Evolutionary conservation across 2,797 vertebrate genomes (phyloP).

Genomic region (Hyperoplus lanceolatus): DNA sequence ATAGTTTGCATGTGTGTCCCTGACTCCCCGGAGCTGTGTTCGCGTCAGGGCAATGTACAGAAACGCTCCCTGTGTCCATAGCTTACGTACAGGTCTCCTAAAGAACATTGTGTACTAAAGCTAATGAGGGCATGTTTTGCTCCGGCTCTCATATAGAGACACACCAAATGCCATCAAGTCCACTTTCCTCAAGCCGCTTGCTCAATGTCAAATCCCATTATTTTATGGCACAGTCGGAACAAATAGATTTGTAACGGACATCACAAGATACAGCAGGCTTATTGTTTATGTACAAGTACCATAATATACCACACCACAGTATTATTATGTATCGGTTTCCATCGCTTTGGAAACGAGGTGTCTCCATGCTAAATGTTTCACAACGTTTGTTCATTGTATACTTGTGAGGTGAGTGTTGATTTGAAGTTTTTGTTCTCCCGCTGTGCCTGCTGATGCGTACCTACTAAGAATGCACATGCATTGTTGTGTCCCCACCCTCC

Average conservation of each 20-base stretch:
- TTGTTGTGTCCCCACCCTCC: constrained; percentile 46
- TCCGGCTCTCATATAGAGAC: constrained; percentile 4
- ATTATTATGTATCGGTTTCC: neutral
- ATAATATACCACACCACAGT: neutral
- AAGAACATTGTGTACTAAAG: constrained; percentile 70
- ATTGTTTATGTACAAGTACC: constrained; percentile 7
- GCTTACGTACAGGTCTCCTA: neutral
- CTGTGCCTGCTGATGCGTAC: constrained; percentile 39
- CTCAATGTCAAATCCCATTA: neutral
- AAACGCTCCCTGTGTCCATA: neutral
- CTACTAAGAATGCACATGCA: constrained; percentile 27
- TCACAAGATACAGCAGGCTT: neutral
- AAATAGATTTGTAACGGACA: constrained; percentile 1
- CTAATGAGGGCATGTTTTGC: constrained; percentile 24
- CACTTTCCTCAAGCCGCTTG: neutral
- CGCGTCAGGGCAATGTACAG: constrained; percentile 7
- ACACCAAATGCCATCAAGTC: constrained; percentile 2
- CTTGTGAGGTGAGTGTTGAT: constrained; percentile 45
- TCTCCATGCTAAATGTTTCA: constrained; percentile 24
- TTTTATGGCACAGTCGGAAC: constrained; percentile 7
- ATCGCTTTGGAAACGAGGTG: neutral
- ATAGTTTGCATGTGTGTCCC: neutral
- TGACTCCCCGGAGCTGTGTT: neutral
- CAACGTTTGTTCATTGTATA: constrained; percentile 34
- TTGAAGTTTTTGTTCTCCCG: constrained; percentile 57